These are phyloP conservation scores for Phalera bucephala DNA, from an alignment of 2,888 invertebrate genomes.

Conservation along the genomic window DNA sequence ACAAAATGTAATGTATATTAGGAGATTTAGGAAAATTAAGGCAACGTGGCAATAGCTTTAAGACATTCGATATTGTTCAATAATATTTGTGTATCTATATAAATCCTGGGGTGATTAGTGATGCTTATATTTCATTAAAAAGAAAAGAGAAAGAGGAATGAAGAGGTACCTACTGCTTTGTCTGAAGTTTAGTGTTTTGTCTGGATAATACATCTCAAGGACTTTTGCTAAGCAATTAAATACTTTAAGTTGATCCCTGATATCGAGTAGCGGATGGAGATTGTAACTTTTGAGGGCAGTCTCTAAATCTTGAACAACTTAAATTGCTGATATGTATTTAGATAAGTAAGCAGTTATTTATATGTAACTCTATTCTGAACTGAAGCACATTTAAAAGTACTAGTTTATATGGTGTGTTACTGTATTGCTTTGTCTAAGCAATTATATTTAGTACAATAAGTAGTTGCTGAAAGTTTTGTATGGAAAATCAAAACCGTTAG, in stretches of 20 bases:
- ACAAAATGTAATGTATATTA: constrained; percentile 62
- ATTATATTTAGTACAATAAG: too few relatives aligned
- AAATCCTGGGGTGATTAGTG: constrained; percentile 17
- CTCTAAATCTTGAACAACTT: constrained; percentile 34
- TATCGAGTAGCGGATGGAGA: constrained; percentile 32
- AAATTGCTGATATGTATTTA: constrained; percentile 39
- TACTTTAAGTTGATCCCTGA: constrained; percentile 26
- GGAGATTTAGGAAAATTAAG: constrained; percentile 48
- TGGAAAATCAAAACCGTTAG: too few relatives aligned
- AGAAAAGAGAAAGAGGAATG: too few relatives aligned
- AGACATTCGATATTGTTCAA: constrained; percentile 40
- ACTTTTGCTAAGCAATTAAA: constrained; percentile 32
- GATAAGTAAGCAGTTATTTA: constrained; percentile 37
- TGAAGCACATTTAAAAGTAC: too few relatives aligned
- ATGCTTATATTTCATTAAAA: constrained; percentile 8
- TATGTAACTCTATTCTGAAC: too few relatives aligned
- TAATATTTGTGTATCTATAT: constrained; percentile 28
- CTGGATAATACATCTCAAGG: constrained; percentile 14
- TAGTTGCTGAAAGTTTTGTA: too few relatives aligned
- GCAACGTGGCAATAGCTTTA: constrained; percentile 41
- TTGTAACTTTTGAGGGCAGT: constrained; percentile 19
- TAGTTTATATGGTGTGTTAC: too few relatives aligned
- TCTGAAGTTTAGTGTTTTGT: not conserved
- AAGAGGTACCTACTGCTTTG: constrained; percentile 1
- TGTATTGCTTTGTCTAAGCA: too few relatives aligned